Conservation (phyloP, 2,797 vertebrate genomes). For the Cuniculus paca region DNA sequence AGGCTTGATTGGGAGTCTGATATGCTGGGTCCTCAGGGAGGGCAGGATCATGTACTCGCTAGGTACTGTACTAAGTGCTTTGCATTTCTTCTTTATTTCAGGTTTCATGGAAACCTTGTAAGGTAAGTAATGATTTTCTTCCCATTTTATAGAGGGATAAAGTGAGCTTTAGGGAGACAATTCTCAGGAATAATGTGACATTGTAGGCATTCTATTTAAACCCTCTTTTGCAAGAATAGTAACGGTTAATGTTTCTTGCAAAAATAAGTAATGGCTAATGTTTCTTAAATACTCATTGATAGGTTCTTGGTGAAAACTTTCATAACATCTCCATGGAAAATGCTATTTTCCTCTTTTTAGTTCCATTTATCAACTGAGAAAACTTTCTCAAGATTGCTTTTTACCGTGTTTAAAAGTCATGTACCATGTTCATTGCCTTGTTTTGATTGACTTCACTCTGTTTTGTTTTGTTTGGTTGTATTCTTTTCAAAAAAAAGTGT, state of each 20-base stretch:
- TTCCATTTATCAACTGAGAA: not conserved
- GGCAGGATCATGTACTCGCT: not conserved
- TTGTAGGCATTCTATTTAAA: too few relatives aligned
- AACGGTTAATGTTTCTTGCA: not conserved
- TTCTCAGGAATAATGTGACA: not conserved
- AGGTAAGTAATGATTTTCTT: not conserved
- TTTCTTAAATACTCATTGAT: not conserved
- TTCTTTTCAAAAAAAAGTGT: too few relatives aligned
- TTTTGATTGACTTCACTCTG: too few relatives aligned
- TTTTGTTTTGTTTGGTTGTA: too few relatives aligned
- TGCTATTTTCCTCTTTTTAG: not conserved
- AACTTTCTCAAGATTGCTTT: conserved; percentile 18
- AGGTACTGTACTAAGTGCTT: not conserved
- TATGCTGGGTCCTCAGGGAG: not conserved
- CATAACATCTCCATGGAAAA: not conserved
- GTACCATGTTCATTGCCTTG: too few relatives aligned
- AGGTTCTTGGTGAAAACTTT: not conserved
- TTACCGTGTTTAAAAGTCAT: too few relatives aligned
- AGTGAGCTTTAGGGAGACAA: not conserved
- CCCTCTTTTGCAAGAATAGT: not conserved
- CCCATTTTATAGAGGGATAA: not conserved
- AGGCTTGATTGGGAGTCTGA: not conserved
- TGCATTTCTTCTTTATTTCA: not conserved
- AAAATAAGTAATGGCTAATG: not conserved
- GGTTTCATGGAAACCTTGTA: not conserved